A percentile compares a stretch with the other conserved stretches of the same genome.
phyloP scores from a whole-genome alignment of 2,888 invertebrate species.

The Entomobrya proxima region DNA sequence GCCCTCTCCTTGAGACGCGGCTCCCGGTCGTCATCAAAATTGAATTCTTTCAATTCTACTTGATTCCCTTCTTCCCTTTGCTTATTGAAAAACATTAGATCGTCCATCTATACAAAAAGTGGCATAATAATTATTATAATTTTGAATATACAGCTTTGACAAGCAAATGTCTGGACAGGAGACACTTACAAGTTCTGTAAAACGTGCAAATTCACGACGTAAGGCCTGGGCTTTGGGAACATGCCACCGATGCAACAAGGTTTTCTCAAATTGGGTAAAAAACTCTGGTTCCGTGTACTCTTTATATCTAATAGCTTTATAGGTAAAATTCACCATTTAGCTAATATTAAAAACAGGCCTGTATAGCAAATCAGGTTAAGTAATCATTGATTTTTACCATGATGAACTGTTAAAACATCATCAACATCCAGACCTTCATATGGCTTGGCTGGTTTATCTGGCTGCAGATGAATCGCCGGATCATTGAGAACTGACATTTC shows the following conservation, averaged over 20 bases:
- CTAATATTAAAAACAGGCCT: not conserved
- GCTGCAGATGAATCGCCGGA: conserved; percentile 48
- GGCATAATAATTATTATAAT: not conserved
- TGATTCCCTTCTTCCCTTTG: conserved; percentile 59
- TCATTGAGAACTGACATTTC: conserved; percentile 42
- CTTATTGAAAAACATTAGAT: conserved; percentile 68
- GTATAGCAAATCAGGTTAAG: not conserved
- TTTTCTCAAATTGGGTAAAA: conserved; percentile 62
- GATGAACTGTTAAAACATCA: conserved; percentile 56
- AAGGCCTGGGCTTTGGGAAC: conserved; percentile 50
- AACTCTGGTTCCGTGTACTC: conserved; percentile 63
- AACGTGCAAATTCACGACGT: conserved; percentile 37
- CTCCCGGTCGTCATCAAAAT: conserved; percentile 71
- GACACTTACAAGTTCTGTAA: conserved; percentile 46
- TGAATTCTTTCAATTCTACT: conserved; percentile 65
- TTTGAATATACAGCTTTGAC: not conserved
- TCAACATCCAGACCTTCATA: conserved; percentile 61
- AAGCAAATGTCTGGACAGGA: not conserved
- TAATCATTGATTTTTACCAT: conserved; percentile 22
- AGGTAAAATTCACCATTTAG: not conserved
- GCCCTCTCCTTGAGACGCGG: conserved; percentile 62
- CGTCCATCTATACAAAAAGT: conserved; percentile 60
- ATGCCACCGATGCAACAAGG: conserved; percentile 53
- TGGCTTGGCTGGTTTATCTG: conserved; percentile 5
- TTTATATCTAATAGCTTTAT: conserved; percentile 31